Evolutionary conservation across 2,888 invertebrate species (phyloP).

Genomic region (Tenthredo distinguenda): DNA sequence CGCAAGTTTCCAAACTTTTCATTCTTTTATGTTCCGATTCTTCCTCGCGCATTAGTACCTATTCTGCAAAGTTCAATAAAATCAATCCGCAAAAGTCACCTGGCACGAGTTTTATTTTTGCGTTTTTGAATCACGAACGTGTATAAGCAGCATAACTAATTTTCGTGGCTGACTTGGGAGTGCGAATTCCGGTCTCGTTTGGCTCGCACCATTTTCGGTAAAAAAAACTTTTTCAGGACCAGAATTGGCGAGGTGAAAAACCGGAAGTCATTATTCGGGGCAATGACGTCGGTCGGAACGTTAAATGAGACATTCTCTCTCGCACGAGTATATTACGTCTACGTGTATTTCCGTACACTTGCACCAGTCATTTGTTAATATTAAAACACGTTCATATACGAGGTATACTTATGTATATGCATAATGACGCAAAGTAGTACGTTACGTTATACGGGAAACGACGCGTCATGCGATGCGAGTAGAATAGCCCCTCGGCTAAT

Average conservation of each 20-base stretch:
- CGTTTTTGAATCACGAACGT: background rate
- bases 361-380: background rate
- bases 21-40: background rate
- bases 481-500: background rate
- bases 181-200: background rate
- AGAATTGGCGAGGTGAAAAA: constrained; percentile 14
- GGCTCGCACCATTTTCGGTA: background rate
- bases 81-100: background rate
- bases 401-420: background rate
- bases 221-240: background rate
- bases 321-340: background rate
- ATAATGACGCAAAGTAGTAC: background rate
- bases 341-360: background rate
- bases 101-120: background rate
- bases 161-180: background rate
- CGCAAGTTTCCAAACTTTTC: background rate
- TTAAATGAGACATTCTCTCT: constrained; percentile 24
- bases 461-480: background rate
- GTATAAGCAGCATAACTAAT: background rate
- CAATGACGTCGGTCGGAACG: constrained; percentile 30
- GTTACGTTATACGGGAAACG: background rate
- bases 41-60: background rate
- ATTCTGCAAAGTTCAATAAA: background rate
- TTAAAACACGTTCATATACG: background rate
- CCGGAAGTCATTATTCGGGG: constrained; percentile 37